These are phyloP conservation scores for Actinia equina DNA, from an alignment of 64 coral and sea anemone genomes.

Conservation along the genomic window DNA sequence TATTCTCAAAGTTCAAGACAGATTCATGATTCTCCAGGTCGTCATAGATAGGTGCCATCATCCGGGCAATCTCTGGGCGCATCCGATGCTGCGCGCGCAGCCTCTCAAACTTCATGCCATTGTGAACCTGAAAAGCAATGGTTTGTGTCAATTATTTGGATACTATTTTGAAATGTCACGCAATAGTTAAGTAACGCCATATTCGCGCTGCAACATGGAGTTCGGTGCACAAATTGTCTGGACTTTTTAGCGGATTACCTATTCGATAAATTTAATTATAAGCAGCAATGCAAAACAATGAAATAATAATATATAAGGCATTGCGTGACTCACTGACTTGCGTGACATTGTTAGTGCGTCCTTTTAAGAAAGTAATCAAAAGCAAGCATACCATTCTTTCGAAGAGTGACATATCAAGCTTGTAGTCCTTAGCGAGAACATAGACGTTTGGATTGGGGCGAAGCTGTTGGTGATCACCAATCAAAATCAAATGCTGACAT, in stretches of 20 bases:
- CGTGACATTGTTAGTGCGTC: too few species aligned
- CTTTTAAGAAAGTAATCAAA: too few species aligned
- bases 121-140: neutral
- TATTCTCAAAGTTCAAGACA: slow-evolving; percentile 69
- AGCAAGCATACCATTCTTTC: slow-evolving; percentile 70
- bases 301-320: too few species aligned
- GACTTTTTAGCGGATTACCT: too few species aligned
- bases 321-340: too few species aligned
- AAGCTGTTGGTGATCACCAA: slow-evolving; percentile 93
- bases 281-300: too few species aligned
- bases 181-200: too few species aligned
- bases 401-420: slow-evolving; percentile 84
- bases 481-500: slow-evolving; percentile 94
- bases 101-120: slow-evolving; percentile 55
- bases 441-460: slow-evolving; percentile 88
- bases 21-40: slow-evolving; percentile 85
- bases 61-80: slow-evolving; percentile 81
- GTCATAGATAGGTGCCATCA: slow-evolving; percentile 79
- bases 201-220: too few species aligned
- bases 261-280: too few species aligned
- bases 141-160: neutral
- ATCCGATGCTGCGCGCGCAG: slow-evolving; percentile 82
- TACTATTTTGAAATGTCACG: too few species aligned
- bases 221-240: too few species aligned
- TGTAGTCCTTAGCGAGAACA: slow-evolving; percentile 63